These are phyloP conservation scores for Cantharis rufa DNA, from an alignment of 2,888 invertebrate species.

Conservation along the genomic window DNA sequence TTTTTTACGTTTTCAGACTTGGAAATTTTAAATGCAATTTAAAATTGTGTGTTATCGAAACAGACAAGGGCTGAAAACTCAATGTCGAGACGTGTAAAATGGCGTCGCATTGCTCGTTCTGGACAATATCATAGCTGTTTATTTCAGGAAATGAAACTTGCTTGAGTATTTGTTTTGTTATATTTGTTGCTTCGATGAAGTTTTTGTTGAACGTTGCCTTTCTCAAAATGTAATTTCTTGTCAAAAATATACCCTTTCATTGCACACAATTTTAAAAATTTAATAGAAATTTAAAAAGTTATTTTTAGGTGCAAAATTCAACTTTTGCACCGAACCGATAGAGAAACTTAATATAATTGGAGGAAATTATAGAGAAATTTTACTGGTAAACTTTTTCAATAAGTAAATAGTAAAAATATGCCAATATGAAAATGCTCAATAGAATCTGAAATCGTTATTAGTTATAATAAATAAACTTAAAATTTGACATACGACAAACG, in stretches of 20 bases:
- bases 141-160: conserved; percentile 51
- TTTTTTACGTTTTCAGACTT: conserved; percentile 15
- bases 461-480: background rate
- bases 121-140: conserved; percentile 48
- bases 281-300: background rate
- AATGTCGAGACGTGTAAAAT: conserved; percentile 43
- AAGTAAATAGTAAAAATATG: background rate
- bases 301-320: background rate
- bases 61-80: conserved; percentile 37
- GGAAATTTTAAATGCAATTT: conserved; percentile 3
- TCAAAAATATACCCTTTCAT: conserved; percentile 9
- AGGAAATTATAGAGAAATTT: background rate
- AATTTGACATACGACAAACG: background rate
- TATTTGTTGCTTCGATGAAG: conserved; percentile 43
- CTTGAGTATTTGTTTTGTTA: conserved; percentile 47
- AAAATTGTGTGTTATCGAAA: conserved; percentile 27
- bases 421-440: background rate
- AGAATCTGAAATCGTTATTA: background rate
- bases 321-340: background rate
- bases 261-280: background rate
- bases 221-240: conserved; percentile 22
- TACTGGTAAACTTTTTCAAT: background rate
- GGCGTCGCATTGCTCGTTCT: conserved; percentile 44
- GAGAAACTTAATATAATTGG: background rate
- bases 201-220: conserved; percentile 27